Percentiles rank a stretch among this genome's conserved stretches.
Evolutionary conservation across 2,888 invertebrate genomes (phyloP).

Genomic region (Habrosyne pyritoides): DNA sequence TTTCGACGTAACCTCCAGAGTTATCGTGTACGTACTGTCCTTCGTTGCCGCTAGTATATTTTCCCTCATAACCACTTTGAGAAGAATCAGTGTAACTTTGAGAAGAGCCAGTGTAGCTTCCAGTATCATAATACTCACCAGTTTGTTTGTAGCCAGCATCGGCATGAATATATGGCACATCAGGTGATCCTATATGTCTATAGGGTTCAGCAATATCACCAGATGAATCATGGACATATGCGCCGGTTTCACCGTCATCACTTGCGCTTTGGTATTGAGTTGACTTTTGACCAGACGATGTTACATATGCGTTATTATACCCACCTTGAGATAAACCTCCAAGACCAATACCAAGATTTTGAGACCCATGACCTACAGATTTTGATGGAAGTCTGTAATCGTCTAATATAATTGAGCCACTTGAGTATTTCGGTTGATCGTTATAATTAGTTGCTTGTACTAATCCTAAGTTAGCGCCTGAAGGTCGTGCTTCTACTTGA

Average conservation of each 20-base stretch:
- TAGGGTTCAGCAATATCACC: conserved; percentile 76
- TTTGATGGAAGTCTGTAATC: conserved; percentile 69
- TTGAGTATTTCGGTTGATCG: conserved; percentile 59
- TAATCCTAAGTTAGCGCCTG: conserved; percentile 50
- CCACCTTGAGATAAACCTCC: conserved; percentile 13
- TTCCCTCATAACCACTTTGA: conserved; percentile 13
- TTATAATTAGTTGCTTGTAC: conserved; percentile 63
- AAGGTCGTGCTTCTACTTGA: conserved; percentile 31
- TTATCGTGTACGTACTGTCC: conserved; percentile 57
- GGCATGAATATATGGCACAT: conserved; percentile 66
- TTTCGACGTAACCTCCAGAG: conserved; percentile 51
- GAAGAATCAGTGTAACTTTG: conserved; percentile 24
- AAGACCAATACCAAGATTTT: conserved; percentile 17
- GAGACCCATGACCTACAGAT: conserved; percentile 31
- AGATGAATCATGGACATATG: conserved; percentile 74
- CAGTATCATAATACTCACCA: conserved; percentile 53
- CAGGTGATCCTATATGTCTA: conserved; percentile 62
- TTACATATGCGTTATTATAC: neutral
- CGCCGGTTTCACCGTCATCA: conserved; percentile 66
- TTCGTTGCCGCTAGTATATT: conserved; percentile 35
- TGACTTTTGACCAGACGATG: conserved; percentile 24
- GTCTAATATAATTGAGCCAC: conserved; percentile 72
- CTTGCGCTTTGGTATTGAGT: conserved; percentile 44
- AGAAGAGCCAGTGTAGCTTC: conserved; percentile 48
- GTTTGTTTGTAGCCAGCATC: conserved; percentile 56